phyloP scores from a whole-genome alignment of 2,888 invertebrate genomes.

The Cheilosia pagana region DNA sequence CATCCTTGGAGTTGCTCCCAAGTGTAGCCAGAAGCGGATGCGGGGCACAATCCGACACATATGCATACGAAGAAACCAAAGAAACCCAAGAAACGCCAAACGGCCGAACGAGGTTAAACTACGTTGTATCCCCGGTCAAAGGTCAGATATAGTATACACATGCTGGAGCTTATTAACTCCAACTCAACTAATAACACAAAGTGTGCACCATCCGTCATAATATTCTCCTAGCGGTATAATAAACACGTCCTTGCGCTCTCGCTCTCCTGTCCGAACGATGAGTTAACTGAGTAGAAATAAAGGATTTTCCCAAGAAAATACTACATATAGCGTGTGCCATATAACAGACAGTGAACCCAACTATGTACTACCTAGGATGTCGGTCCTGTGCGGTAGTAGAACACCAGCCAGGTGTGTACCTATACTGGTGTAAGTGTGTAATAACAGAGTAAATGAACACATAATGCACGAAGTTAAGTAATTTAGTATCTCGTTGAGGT shows the following conservation, averaged over 20 bases:
- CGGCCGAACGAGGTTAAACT: slow-evolving; percentile 51
- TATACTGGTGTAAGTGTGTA: slow-evolving; percentile 18
- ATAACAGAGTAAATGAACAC: slow-evolving; percentile 47
- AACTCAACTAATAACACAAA: slow-evolving; percentile 67
- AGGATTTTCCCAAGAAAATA: slow-evolving; percentile 41
- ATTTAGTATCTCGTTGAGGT: slow-evolving; percentile 57
- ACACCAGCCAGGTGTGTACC: slow-evolving; percentile 33
- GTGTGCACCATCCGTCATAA: slow-evolving; percentile 71
- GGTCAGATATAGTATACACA: slow-evolving; percentile 33
- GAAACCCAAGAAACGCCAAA: slow-evolving; percentile 33
- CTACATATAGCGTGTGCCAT: slow-evolving; percentile 6
- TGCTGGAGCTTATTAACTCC: slow-evolving; percentile 68
- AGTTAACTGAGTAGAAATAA: slow-evolving; percentile 2
- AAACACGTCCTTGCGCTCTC: slow-evolving; percentile 52
- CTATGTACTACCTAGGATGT: neutral
- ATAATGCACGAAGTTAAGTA: slow-evolving; percentile 56
- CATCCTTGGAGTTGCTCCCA: slow-evolving; percentile 12
- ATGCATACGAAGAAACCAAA: slow-evolving; percentile 2
- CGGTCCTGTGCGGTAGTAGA: neutral
- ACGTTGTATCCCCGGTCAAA: slow-evolving; percentile 41
- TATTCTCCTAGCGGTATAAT: slow-evolving; percentile 68
- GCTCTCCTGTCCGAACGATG: slow-evolving; percentile 13
- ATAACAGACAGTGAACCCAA: slow-evolving; percentile 1
- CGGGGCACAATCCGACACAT: neutral
- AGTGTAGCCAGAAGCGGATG: neutral